Evolutionary conservation across 2,113 vertebrate species (phyloP).

Genomic region (Vulpes ferrilata): DNA sequence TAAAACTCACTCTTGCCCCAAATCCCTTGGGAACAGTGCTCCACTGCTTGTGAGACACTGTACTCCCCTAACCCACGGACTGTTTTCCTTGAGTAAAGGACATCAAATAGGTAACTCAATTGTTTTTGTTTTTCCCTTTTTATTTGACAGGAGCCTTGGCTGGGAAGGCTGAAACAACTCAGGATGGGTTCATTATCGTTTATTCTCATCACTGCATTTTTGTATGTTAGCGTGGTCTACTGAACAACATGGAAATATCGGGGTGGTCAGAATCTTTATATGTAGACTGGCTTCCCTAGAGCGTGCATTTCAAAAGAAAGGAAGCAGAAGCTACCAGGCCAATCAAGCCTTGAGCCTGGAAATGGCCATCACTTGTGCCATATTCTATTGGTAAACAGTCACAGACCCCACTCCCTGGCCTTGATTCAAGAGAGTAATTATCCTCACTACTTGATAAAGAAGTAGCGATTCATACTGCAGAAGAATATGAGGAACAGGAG

Average conservation of each 20-base stretch:
- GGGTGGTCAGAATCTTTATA: background rate
- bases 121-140: background rate
- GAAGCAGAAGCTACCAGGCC: background rate
- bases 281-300: background rate
- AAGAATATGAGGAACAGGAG: background rate
- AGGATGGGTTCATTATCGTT: background rate
- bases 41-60: background rate
- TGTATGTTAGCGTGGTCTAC: background rate
- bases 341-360: background rate
- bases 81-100: background rate
- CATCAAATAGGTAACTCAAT: background rate
- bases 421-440: background rate
- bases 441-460: background rate
- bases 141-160: background rate
- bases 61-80: background rate
- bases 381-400: background rate
- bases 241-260: background rate
- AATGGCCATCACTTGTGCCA: background rate
- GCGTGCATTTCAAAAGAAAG: background rate
- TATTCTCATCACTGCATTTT: background rate
- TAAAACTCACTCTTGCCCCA: background rate
- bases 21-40: background rate
- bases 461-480: background rate
- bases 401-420: background rate
- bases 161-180: background rate